These are phyloP conservation scores for Ormyrus pomaceus DNA, from an alignment of 2,888 invertebrate species.

Conservation along the genomic window DNA sequence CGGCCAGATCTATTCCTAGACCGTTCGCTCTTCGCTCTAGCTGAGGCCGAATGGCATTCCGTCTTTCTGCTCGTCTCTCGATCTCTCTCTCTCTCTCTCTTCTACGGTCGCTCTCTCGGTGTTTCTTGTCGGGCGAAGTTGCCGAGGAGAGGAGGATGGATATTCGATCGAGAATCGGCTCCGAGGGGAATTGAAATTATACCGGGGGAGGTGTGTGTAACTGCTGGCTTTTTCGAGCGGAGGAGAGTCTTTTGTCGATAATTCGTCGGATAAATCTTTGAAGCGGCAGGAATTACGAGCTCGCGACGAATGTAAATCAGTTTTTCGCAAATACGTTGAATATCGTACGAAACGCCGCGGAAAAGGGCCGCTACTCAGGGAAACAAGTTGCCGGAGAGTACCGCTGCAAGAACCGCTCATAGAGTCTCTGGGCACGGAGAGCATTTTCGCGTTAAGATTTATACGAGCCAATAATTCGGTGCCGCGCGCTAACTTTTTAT, in stretches of 20 bases:
- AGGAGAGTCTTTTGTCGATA: too few relatives aligned
- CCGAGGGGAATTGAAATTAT: too few relatives aligned
- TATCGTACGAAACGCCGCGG: not conserved
- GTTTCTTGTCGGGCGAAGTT: not conserved
- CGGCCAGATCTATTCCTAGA: constrained; percentile 53
- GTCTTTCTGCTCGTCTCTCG: constrained; percentile 19
- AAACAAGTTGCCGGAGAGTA: too few relatives aligned
- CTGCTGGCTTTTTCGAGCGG: too few relatives aligned
- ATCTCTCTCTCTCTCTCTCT: not conserved
- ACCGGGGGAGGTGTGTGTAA: too few relatives aligned
- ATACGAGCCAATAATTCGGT: constrained; percentile 53
- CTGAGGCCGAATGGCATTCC: constrained; percentile 43
- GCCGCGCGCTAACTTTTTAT: constrained; percentile 29
- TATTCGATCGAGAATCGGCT: too few relatives aligned
- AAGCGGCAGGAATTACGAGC: too few relatives aligned
- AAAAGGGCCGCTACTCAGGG: too few relatives aligned
- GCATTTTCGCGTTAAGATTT: constrained; percentile 50
- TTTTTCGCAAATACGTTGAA: not conserved
- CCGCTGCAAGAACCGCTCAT: too few relatives aligned
- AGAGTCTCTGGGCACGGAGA: constrained; percentile 27
- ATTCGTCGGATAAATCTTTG: too few relatives aligned
- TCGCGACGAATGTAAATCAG: not conserved
- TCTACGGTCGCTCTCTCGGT: not conserved
- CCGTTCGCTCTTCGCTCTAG: constrained; percentile 10
- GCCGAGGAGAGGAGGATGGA: not conserved